Evolutionary conservation across 2,888 invertebrate species (phyloP).

Genomic region (Cantharis flavilabris): DNA sequence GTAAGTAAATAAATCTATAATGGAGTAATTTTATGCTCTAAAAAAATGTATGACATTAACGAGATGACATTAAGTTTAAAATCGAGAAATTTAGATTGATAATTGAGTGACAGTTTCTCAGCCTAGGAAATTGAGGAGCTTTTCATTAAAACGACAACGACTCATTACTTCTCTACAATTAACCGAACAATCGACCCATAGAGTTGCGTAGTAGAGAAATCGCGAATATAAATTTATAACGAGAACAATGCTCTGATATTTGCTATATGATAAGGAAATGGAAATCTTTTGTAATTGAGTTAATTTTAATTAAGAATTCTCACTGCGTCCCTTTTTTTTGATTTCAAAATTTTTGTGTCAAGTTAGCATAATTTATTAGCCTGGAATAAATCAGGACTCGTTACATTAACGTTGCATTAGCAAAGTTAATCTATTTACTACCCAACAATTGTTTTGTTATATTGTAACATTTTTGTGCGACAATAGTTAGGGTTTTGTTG

Average conservation of each 20-base stretch:
- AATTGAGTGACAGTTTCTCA: constrained; percentile 15
- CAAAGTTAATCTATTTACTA: not conserved
- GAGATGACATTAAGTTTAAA: constrained; percentile 2
- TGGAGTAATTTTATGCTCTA: no score
- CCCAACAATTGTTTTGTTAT: not conserved
- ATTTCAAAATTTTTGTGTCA: not conserved
- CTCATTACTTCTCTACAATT: constrained; percentile 41
- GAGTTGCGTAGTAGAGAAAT: constrained; percentile 13
- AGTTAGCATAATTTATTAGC: not conserved
- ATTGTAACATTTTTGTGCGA: not conserved
- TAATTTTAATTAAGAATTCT: not conserved
- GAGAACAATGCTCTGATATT: constrained; percentile 11
- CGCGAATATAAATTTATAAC: constrained; percentile 17
- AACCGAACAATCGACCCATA: constrained; percentile 37
- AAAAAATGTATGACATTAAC: not conserved
- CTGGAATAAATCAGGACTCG: not conserved
- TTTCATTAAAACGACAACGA: constrained; percentile 43
- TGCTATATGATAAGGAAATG: not conserved
- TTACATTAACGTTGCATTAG: not conserved
- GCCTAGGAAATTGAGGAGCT: constrained; percentile 34
- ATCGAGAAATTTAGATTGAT: not conserved
- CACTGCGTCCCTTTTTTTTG: not conserved
- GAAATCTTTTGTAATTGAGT: not conserved
- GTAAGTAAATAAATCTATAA: not conserved
- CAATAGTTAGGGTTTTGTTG: not conserved